Percentiles rank a stretch among this genome's conserved stretches.
These are phyloP conservation scores for Polymixis flavicincta DNA, from an alignment of 2,888 invertebrate species.

Conservation along the genomic window DNA sequence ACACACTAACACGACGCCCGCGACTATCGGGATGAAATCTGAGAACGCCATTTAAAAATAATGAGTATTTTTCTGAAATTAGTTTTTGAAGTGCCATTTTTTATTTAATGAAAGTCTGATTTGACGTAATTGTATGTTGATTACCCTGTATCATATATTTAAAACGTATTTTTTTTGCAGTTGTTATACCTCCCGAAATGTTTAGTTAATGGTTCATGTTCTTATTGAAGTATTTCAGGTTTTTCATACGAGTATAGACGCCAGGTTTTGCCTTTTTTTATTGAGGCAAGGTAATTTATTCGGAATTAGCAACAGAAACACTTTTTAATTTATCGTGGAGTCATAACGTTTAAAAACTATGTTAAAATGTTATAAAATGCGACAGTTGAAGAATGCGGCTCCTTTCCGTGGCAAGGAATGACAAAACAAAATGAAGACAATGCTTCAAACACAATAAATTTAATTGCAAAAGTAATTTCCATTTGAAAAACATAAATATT, in stretches of 20 bases:
- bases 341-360: neutral
- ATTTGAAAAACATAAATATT: neutral
- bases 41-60: conserved; percentile 61
- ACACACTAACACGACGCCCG: conserved; percentile 59
- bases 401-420: neutral
- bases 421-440: neutral
- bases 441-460: neutral
- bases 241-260: too few species aligned
- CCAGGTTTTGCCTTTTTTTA: neutral
- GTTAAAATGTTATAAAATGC: neutral
- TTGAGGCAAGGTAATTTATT: neutral
- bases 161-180: neutral
- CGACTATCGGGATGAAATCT: conserved; percentile 67
- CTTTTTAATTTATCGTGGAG: neutral
- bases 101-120: neutral
- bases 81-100: neutral
- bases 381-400: neutral
- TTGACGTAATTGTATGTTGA: neutral
- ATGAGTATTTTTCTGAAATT: conserved; percentile 30
- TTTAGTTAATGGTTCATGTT: neutral
- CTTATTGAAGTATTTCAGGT: neutral
- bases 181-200: neutral
- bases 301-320: neutral
- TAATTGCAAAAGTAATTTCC: conserved; percentile 8
- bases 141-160: neutral